Conservation (phyloP, 2,113 vertebrate species). For the Sigmodon hispidus region DNA sequence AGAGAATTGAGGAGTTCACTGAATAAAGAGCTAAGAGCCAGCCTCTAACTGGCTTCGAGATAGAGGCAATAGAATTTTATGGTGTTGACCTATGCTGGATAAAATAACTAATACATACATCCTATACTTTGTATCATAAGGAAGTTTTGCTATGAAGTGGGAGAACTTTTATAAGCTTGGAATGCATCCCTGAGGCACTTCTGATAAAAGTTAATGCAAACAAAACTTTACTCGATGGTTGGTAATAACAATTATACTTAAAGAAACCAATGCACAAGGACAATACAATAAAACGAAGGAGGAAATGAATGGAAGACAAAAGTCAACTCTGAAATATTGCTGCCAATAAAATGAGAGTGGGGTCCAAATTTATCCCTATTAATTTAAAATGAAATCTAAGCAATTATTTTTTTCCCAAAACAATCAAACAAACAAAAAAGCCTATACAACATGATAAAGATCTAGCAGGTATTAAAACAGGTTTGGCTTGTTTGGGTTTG, state of each 20-base stretch:
- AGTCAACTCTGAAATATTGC: not conserved
- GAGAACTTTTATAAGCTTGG: not conserved
- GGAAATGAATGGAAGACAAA: not conserved
- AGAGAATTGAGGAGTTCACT: not conserved
- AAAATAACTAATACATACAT: not conserved
- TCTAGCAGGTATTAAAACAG: not conserved
- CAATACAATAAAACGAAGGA: not conserved
- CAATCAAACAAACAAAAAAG: too few relatives aligned
- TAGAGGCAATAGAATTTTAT: not conserved
- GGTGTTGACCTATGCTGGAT: not conserved
- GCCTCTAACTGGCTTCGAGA: not conserved
- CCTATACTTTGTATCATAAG: not conserved
- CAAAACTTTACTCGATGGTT: not conserved
- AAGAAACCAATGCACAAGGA: not conserved
- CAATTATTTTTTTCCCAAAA: not conserved
- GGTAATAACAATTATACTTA: not conserved
- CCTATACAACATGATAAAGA: not conserved
- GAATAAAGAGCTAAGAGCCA: not conserved
- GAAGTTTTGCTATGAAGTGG: not conserved
- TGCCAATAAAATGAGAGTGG: slow-evolving; percentile 31
- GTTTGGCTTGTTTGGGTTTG: not conserved
- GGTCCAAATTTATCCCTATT: not conserved
- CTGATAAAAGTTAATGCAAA: not conserved
- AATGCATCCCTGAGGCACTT: not conserved
- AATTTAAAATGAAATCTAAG: slow-evolving; percentile 42